Evolutionary conservation across 2,113 vertebrate species (phyloP).

Genomic region (Hassar affinis): DNA sequence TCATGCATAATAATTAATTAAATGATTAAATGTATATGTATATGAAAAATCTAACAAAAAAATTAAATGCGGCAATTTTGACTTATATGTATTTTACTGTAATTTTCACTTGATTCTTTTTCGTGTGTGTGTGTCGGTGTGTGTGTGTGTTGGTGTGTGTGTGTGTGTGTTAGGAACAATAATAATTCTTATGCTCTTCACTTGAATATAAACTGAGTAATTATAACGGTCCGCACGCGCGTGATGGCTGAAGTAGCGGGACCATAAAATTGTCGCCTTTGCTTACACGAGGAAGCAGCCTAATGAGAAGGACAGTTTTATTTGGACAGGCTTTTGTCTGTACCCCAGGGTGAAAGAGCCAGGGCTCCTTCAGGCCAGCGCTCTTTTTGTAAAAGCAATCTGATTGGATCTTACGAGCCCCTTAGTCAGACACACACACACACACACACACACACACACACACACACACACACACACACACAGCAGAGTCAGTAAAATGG

Average conservation of each 20-base stretch:
- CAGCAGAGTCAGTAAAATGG: not conserved
- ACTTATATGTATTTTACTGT: not conserved
- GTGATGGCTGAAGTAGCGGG: slow-evolving; percentile 78
- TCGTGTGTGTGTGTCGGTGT: not conserved
- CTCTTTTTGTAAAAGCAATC: slow-evolving; percentile 64
- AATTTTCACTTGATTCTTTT: not conserved
- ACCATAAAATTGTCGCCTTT: slow-evolving; percentile 88
- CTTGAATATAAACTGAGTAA: slow-evolving; percentile 61
- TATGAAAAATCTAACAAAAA: not conserved
- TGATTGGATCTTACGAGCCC: slow-evolving; percentile 72
- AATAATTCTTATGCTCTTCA: not conserved
- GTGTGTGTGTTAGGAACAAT: not conserved
- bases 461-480: no score
- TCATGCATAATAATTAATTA: not conserved
- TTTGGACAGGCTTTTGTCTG: slow-evolving; percentile 76
- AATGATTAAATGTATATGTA: not conserved
- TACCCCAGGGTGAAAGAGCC: slow-evolving; percentile 67
- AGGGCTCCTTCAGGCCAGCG: slow-evolving; percentile 73
- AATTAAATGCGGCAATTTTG: not conserved
- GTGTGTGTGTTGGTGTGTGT: not conserved
- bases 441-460: no score
- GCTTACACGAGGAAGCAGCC: slow-evolving; percentile 80
- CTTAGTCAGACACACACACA: not conserved
- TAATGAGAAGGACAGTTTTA: slow-evolving; percentile 85
- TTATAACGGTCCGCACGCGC: slow-evolving; percentile 72